Percentiles rank a stretch among this genome's conserved stretches.
Evolutionary conservation across 1,140 invertebrate genomes (phyloP).

Genomic region (Temnothorax curvispinosus): DNA sequence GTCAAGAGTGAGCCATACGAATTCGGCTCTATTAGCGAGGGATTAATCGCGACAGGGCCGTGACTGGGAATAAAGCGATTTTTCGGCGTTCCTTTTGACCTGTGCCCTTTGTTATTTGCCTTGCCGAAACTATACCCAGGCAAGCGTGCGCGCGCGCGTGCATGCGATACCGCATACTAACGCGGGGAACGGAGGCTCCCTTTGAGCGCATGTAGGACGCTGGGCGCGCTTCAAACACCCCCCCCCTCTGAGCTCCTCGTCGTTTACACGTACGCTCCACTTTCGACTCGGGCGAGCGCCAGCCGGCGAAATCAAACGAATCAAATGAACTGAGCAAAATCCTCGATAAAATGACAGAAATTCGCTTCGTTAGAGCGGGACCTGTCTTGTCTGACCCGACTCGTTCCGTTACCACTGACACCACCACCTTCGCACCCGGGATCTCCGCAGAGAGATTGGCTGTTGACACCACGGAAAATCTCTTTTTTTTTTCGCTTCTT

Average conservation of each 20-base stretch:
- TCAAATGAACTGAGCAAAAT: conserved; percentile 53
- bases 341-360: conserved; percentile 46
- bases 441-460: neutral
- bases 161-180: conserved; percentile 29
- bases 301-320: conserved; percentile 46
- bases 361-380: conserved; percentile 35
- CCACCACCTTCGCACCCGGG: neutral
- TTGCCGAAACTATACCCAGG: conserved; percentile 41
- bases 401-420: conserved; percentile 38
- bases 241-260: neutral
- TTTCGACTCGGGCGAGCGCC: conserved; percentile 10
- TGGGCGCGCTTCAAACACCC: conserved; percentile 9
- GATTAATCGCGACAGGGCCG: conserved; percentile 19
- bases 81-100: conserved; percentile 22
- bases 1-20: neutral
- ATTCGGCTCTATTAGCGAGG: conserved; percentile 36
- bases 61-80: conserved; percentile 34
- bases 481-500: neutral
- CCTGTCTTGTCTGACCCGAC: conserved; percentile 24
- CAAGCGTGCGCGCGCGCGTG: neutral
- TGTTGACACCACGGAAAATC: neutral
- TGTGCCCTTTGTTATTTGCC: conserved; percentile 40
- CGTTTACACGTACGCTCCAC: conserved; percentile 47
- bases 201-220: conserved; percentile 33
- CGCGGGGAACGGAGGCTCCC: neutral